Evolutionary conservation across 2,797 vertebrate species (phyloP).

Genomic region (Ctenosaura bakeri): DNA sequence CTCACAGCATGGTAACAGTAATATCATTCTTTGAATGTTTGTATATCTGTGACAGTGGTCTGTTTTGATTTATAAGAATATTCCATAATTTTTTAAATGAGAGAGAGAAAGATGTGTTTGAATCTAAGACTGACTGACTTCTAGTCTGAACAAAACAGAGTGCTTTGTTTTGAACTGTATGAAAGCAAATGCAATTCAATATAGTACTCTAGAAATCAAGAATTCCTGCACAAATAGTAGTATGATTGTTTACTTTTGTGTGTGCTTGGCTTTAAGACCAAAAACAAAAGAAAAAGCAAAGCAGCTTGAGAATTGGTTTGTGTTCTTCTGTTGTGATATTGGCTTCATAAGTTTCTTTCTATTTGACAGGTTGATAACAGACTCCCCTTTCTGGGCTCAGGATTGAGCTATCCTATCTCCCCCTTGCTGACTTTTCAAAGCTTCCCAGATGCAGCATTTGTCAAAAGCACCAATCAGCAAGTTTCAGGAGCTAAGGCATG

Average conservation of each 20-base stretch:
- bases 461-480: conserved; percentile 69
- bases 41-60: background rate
- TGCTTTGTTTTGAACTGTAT: background rate
- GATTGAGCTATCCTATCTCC: conserved; percentile 80
- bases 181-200: background rate
- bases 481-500: conserved; percentile 80
- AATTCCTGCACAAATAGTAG: background rate
- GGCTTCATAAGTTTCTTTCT: conserved; percentile 47
- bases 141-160: background rate
- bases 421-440: conserved; percentile 81
- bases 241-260: background rate
- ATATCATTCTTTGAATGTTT: background rate
- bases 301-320: background rate
- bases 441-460: conserved; percentile 61
- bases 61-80: background rate
- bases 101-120: background rate
- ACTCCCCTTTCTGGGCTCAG: conserved; percentile 74
- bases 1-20: conserved; percentile 78
- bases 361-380: conserved; percentile 80
- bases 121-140: background rate
- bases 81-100: background rate
- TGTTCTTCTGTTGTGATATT: background rate
- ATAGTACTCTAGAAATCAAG: background rate
- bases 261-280: background rate
- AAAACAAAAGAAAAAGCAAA: background rate